A percentile compares a stretch with the other conserved stretches of the same genome.
phyloP scores from a whole-genome alignment of 2,113 vertebrate genomes.

The Nyctibius bracteatus region DNA sequence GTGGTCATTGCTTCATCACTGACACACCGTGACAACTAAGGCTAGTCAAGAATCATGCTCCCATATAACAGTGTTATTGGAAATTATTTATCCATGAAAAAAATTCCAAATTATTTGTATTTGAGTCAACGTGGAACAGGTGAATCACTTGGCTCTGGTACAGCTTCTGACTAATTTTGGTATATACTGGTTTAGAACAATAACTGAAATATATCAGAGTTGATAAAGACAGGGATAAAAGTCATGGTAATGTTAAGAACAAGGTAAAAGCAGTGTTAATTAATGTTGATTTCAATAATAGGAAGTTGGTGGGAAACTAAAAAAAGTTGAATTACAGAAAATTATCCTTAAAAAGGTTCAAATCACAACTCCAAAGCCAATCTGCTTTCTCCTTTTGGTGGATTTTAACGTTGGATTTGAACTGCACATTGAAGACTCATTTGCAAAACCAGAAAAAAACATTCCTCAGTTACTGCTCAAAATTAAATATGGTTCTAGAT shows the following conservation, averaged over 20 bases:
- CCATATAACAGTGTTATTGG: background rate
- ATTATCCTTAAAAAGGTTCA: background rate
- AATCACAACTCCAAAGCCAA: background rate
- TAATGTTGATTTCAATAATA: background rate
- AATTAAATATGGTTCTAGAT: background rate
- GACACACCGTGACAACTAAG: background rate
- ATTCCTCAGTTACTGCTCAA: background rate
- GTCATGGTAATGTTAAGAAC: background rate
- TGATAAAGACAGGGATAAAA: background rate
- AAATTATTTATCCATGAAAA: background rate
- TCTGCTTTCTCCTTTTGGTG: fast-evolving
- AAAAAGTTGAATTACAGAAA: background rate
- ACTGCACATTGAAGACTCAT: background rate
- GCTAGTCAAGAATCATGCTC: background rate
- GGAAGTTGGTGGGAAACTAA: background rate
- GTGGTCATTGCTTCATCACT: background rate
- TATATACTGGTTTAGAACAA: background rate
- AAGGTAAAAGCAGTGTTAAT: background rate
- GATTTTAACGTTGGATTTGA: background rate
- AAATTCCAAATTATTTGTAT: background rate
- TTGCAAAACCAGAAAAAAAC: background rate
- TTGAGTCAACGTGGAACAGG: slow-evolving; percentile 1
- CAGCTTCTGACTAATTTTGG: background rate
- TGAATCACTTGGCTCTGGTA: slow-evolving; percentile 19
- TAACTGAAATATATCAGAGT: background rate